Evolutionary conservation across 2,113 vertebrate species (phyloP), one percentile per base, ranked within the genome.

Genomic region (Sylvia atricapilla): DNA sequence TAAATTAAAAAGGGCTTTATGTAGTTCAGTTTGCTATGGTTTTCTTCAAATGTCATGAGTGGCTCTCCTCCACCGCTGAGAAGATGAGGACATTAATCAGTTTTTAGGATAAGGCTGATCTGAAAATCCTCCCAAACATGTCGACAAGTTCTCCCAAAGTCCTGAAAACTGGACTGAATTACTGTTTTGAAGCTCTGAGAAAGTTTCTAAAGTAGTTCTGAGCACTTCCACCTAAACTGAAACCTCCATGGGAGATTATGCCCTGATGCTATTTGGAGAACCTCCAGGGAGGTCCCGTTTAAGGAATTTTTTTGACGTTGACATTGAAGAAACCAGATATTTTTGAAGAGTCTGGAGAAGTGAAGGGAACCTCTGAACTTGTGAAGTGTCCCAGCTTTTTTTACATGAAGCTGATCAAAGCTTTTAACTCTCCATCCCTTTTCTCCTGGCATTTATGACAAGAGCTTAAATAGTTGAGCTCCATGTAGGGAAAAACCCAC

Each of bases 381-480:
- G 37, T 60, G 47, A 80, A 90, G 31, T 16, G 35, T 39, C 68
- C 33, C 43, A 84, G 74, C 31, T 64, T 78, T 74, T 85, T 47
- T 52, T 20, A 56, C 10, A 70, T 4, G 17, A 50, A 83, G 73
- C 37, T 93, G 93, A 97, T 94, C 93, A 97, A 97, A 96, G 92
- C 88, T 78, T 90, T 88, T 73, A 76, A 78, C 76, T 87, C 31
- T 60, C 37, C 37, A 41, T 82, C 77, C 49, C 53, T 79, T 84
- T 77, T 24, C 83, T 78, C 28, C 53, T 18, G 13, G 52, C 53
- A 87, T 86, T 52, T 88, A 31, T 95, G 95, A 96, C 95, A 97
- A 81, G 94, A 90, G 90, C 79, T 97, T 96, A 87, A 96, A 81
- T 9, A 84, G 68, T 22, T 95, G 83, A 96, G 56, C 83, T 87